These are phyloP conservation scores for Oreohelix idahoensis DNA, from an alignment of 1,140 invertebrate genomes.

Conservation along the genomic window DNA sequence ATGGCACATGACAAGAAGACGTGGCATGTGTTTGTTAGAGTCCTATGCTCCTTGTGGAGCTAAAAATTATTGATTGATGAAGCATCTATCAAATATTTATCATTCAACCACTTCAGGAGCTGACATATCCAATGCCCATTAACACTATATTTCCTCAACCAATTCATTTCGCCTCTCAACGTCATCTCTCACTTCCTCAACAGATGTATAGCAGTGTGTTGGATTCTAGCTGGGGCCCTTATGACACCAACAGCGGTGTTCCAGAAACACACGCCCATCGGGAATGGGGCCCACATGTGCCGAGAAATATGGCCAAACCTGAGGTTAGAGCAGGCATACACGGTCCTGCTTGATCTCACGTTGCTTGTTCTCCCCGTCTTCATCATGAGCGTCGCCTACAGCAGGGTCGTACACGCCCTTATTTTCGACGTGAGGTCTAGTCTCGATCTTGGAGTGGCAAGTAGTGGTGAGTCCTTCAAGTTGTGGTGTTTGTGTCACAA, in stretches of 20 bases:
- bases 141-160: no score
- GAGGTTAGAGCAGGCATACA: slow-evolving; percentile 27
- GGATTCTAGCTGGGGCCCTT: slow-evolving; percentile 56
- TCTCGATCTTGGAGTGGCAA: slow-evolving; percentile 9
- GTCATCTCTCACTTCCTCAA: no score
- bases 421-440: slow-evolving; percentile 44
- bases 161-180: no score
- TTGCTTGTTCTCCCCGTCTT: slow-evolving; percentile 18
- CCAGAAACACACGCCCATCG: slow-evolving; percentile 76
- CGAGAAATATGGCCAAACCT: slow-evolving; percentile 62
- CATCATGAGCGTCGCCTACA: slow-evolving; percentile 57
- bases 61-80: no score
- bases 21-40: no score
- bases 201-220: slow-evolving; percentile 60
- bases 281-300: slow-evolving; percentile 57
- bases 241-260: slow-evolving; percentile 80
- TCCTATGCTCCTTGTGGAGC: no score
- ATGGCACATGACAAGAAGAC: no score
- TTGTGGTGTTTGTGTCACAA: background rate
- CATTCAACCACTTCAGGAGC: no score
- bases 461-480: slow-evolving; percentile 13
- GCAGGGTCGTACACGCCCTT: slow-evolving; percentile 76
- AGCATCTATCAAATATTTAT: no score
- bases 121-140: no score
- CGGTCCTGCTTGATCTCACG: slow-evolving; percentile 32